Base-by-base conservation (phyloP, 2,888 invertebrate species). In the Melanostoma mellinum region DNA sequence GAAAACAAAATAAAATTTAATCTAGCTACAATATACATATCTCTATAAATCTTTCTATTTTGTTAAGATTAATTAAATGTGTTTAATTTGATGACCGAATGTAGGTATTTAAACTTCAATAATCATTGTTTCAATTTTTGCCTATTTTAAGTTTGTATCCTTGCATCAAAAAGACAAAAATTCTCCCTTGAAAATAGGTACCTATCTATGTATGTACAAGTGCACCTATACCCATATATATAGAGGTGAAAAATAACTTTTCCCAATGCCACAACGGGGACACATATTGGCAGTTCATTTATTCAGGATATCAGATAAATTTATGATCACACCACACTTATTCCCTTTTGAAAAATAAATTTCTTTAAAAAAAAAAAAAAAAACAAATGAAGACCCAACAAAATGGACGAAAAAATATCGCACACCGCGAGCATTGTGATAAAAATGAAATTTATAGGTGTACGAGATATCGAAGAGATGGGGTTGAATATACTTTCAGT, bases 221-320 rank as follows among this genome's bases (percentile, higher is more conserved):
- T 20, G 20, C 20, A 20, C 20, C 20, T 20, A 20, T 40, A 58
- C 33, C 56, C 42, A n/a, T n/a, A 33, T n/a, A 33, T 3, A 55
- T 32, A 42, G 50, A 50, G 72, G 53, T 32, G 33, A 82, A 77
- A 46, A 9, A 35, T n/a, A 32, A 38, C n/a, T 63, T 48, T 63
- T 44, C 9, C 77, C 63, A 78, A 84, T 71, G 84, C 84, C 84
- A 84, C 84, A 84, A 75, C 61, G 79, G 84, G 84, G 84, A 84
- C 84, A 84, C 84, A 84, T 84, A 84, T 84, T 84, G 84, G 84
- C 84, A 84, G 79, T 84, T 84, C 84, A 84, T 84, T 84, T 84
- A 84, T 84, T 79, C 79, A 79, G 84, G 84, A 84, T 79, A 84
- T 79, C 84, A 84, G 84, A 84, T 79, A 84, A 84, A 84, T 84